Percentiles rank a stretch among this genome's conserved stretches.
Conservation (phyloP, 92 coral and sea anemone species). For the Actinernus sp. region DNA sequence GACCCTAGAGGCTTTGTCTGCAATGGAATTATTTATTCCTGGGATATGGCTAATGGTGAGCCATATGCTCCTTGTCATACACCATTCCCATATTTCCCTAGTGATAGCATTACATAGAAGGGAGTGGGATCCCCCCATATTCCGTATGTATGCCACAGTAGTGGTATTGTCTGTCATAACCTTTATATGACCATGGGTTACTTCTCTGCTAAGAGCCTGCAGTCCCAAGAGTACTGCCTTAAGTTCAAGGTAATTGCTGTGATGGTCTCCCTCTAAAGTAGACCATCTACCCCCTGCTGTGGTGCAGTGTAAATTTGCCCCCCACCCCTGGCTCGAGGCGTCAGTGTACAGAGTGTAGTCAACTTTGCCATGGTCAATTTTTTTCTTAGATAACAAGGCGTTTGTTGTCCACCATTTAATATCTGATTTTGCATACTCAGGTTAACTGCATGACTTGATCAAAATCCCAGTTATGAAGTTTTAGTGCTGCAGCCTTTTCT, state of each 20-base stretch:
- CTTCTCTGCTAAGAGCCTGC: slow-evolving; percentile 2
- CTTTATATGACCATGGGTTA: not conserved
- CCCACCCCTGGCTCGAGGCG: slow-evolving; percentile 56
- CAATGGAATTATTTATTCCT: slow-evolving; percentile 29
- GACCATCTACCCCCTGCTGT: slow-evolving; percentile 60
- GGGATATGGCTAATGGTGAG: slow-evolving; percentile 41
- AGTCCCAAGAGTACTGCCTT: slow-evolving; percentile 22
- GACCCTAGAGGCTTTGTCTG: slow-evolving; percentile 47
- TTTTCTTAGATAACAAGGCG: slow-evolving; percentile 3
- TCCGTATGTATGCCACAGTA: slow-evolving; percentile 38
- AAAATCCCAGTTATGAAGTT: slow-evolving; percentile 1
- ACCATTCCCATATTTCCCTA: slow-evolving; percentile 39
- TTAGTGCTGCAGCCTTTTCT: slow-evolving; percentile 30
- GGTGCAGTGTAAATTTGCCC: slow-evolving; percentile 11
- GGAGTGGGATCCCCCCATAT: slow-evolving; percentile 60
- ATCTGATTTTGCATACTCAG: slow-evolving; percentile 12
- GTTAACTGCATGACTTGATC: slow-evolving; percentile 4
- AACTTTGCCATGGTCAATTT: slow-evolving; percentile 24
- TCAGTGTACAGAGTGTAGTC: slow-evolving; percentile 19
- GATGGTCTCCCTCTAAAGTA: slow-evolving; percentile 1
- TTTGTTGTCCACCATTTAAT: slow-evolving; percentile 12
- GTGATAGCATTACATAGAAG: slow-evolving; percentile 4
- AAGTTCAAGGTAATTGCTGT: slow-evolving; percentile 39
- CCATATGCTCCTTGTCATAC: slow-evolving; percentile 41
- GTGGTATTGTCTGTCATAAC: slow-evolving; percentile 27